Evolutionary conservation across 2,113 vertebrate genomes (phyloP).

Genomic region (Xenus cinereus): DNA sequence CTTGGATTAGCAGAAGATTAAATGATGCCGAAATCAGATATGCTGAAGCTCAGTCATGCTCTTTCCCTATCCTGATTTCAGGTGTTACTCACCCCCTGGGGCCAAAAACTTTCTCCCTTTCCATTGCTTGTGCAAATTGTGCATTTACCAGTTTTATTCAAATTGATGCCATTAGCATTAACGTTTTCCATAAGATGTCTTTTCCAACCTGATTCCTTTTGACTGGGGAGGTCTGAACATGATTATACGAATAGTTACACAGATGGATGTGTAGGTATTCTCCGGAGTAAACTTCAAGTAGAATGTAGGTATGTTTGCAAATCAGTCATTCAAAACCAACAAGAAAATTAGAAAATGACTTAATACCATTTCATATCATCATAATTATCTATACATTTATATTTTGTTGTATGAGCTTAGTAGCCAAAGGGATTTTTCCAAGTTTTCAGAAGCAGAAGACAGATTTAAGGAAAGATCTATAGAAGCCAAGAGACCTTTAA

Average conservation of each 20-base stretch:
- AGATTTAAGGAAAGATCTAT: neutral
- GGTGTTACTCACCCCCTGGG: neutral
- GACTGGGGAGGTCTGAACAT: neutral
- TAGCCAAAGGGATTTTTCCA: neutral
- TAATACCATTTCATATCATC: fast-evolving
- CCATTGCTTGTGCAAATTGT: neutral
- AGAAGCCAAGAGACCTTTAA: neutral
- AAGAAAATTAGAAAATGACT: neutral
- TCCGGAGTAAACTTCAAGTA: fast-evolving
- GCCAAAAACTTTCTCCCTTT: neutral
- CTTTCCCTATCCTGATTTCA: neutral
- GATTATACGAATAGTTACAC: neutral
- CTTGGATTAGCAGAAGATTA: neutral
- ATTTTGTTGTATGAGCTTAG: neutral
- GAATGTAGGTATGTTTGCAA: fast-evolving
- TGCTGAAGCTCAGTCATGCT: neutral
- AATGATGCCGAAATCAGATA: neutral
- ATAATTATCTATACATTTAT: neutral
- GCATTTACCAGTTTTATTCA: neutral
- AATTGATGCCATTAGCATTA: neutral
- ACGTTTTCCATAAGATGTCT: fast-evolving
- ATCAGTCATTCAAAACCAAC: neutral
- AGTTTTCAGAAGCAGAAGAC: neutral
- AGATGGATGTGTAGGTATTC: neutral
- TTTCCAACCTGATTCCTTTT: neutral